Evolutionary conservation across 1,140 invertebrate genomes (phyloP).

Genomic region (Eueides isabella): DNA sequence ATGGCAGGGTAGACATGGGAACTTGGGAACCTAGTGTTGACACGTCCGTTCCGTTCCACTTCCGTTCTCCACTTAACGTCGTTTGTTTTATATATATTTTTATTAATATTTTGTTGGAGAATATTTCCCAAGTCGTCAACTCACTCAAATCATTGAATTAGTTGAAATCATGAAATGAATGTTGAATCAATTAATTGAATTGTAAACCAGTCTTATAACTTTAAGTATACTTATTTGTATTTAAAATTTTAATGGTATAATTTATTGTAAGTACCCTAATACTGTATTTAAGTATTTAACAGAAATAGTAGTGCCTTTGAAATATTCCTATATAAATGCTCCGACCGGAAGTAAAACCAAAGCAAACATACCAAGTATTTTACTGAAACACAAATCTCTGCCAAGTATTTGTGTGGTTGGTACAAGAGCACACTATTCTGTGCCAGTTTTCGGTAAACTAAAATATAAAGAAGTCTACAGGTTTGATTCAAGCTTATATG

Average conservation of each 20-base stretch:
- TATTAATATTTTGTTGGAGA: too few species aligned
- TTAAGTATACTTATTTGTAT: too few species aligned
- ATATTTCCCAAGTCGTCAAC: too few species aligned
- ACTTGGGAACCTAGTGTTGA: too few species aligned
- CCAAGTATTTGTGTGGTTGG: neutral
- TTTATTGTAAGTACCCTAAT: neutral
- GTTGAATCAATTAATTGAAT: too few species aligned
- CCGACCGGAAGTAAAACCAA: neutral
- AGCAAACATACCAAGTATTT: neutral
- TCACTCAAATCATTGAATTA: too few species aligned
- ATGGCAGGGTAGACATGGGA: too few species aligned
- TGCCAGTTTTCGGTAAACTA: neutral
- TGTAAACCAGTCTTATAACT: too few species aligned
- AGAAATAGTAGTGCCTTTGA: neutral
- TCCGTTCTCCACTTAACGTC: too few species aligned
- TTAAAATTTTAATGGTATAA: neutral
- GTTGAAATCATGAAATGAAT: too few species aligned
- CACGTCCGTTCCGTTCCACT: too few species aligned
- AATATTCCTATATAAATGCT: neutral
- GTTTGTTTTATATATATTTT: too few species aligned
- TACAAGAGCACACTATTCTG: neutral
- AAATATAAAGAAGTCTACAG: neutral
- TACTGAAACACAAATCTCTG: constrained; percentile 4
- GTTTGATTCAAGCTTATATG: neutral
- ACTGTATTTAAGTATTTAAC: neutral